These are phyloP conservation scores for Drosophila dives DNA, from an alignment of 2,888 invertebrate species.

Conservation along the genomic window DNA sequence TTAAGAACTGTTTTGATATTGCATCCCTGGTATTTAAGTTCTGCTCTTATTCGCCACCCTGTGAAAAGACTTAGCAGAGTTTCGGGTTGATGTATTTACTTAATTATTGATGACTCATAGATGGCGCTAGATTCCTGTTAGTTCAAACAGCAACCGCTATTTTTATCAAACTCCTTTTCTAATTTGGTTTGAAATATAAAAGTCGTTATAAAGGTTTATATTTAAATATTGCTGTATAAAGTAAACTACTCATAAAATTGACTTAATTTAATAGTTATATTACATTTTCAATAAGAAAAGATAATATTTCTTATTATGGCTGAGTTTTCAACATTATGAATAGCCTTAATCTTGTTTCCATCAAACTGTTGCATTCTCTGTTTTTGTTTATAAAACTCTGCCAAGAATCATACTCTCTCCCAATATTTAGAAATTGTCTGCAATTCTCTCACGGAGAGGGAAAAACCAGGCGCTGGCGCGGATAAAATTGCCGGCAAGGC, in stretches of 20 bases:
- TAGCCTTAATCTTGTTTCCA: conserved; percentile 1
- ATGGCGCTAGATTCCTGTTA: background rate
- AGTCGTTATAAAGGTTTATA: background rate
- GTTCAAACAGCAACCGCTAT: background rate
- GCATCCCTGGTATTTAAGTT: background rate
- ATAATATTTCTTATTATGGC: background rate
- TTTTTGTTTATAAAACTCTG: conserved; percentile 52
- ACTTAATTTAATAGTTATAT: too few relatives aligned
- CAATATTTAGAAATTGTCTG: background rate
- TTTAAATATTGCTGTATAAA: background rate
- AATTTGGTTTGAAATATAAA: background rate
- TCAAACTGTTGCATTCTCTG: conserved; percentile 65
- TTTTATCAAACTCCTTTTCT: background rate
- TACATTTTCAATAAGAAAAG: background rate
- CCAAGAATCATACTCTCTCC: background rate
- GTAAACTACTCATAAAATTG: background rate
- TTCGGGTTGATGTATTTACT: background rate
- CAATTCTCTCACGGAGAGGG: conserved; percentile 13
- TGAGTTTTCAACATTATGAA: background rate
- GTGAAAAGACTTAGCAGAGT: background rate
- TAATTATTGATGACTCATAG: background rate
- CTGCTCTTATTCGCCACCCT: background rate
- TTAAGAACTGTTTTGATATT: background rate
- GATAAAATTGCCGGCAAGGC: conserved; percentile 49
- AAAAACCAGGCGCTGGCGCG: conserved; percentile 43